A percentile compares a stretch with the other conserved stretches of the same genome.
Conservation (phyloP, 2,888 invertebrate genomes). For the Lottia scabra region DNA sequence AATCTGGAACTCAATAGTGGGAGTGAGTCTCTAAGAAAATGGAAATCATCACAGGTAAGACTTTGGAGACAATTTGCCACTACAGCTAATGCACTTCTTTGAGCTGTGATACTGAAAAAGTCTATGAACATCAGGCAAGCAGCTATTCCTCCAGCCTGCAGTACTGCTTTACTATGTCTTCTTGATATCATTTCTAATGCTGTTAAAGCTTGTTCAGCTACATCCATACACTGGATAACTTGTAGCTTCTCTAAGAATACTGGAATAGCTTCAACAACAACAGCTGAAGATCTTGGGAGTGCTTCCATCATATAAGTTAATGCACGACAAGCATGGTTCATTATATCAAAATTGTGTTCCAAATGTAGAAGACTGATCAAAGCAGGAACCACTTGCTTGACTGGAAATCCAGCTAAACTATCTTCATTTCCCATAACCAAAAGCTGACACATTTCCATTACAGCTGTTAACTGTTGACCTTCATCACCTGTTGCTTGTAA, state of each 20-base stretch:
- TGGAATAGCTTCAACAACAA: conserved; percentile 97
- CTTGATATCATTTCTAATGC: conserved; percentile 97
- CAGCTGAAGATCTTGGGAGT: conserved; percentile 89
- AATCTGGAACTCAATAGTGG: conserved; percentile 82
- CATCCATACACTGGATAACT: conserved; percentile 97
- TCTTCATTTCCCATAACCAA: conserved; percentile 99
- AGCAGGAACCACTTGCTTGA: conserved; percentile 96
- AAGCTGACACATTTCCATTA: conserved; percentile 98
- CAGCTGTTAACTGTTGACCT: conserved; percentile 94
- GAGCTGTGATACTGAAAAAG: conserved; percentile 98
- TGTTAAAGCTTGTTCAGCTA: conserved; percentile 97
- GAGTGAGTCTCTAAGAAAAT: conserved; percentile 89
- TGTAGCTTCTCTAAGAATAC: conserved; percentile 87
- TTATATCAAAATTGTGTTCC: conserved; percentile 99
- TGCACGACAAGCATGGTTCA: conserved; percentile 98
- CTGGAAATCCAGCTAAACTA: conserved; percentile 97
- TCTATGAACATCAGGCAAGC: conserved; percentile 97
- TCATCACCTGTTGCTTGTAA: conserved; percentile 94
- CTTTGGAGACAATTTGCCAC: conserved; percentile 98
- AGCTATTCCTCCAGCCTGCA: conserved; percentile 86
- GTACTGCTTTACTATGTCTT: conserved; percentile 94
- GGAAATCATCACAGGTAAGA: conserved; percentile 93
- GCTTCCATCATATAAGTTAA: conserved; percentile 99
- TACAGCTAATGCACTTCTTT: conserved; percentile 94
- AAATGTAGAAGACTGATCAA: conserved; percentile 91